Conservation (phyloP, 2,888 invertebrate species). For the Merodon equestris region DNA sequence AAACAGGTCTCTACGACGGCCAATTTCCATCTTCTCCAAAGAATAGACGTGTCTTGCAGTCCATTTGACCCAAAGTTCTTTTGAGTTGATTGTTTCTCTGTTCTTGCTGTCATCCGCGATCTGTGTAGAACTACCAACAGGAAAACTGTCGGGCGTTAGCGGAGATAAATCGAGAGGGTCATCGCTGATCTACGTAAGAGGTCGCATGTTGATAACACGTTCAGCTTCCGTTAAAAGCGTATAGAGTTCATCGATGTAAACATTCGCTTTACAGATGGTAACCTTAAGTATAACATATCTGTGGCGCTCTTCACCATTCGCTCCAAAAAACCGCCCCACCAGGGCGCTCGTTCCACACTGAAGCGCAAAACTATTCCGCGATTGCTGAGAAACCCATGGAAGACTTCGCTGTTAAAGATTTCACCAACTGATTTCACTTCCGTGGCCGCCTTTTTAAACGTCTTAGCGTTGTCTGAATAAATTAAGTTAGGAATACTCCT, state of each 20-base stretch:
- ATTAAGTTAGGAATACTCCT: slow-evolving; percentile 10
- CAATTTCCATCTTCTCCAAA: slow-evolving; percentile 38
- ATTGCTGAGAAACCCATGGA: too few relatives aligned
- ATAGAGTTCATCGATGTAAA: too few relatives aligned
- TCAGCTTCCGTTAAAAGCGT: slow-evolving; percentile 25
- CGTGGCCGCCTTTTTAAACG: slow-evolving; percentile 10
- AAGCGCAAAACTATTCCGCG: slow-evolving; percentile 24
- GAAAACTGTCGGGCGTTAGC: slow-evolving; percentile 24
- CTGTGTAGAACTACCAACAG: not conserved
- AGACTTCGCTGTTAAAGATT: not conserved
- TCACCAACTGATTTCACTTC: slow-evolving; percentile 4
- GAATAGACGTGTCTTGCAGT: slow-evolving; percentile 15
- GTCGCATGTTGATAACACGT: slow-evolving; percentile 5
- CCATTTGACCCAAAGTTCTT: slow-evolving; percentile 25
- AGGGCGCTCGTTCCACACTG: too few relatives aligned
- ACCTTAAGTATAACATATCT: too few relatives aligned
- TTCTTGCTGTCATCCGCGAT: not conserved
- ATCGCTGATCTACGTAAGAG: slow-evolving; percentile 17
- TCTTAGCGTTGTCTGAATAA: slow-evolving; percentile 26
- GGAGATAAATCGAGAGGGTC: slow-evolving; percentile 25
- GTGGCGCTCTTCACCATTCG: too few relatives aligned
- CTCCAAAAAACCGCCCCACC: too few relatives aligned
- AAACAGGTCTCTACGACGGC: not conserved
- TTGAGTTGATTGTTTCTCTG: too few relatives aligned
- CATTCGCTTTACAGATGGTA: too few relatives aligned